Conservation (phyloP, 2,113 vertebrate genomes). For the Pimephales promelas region DNA sequence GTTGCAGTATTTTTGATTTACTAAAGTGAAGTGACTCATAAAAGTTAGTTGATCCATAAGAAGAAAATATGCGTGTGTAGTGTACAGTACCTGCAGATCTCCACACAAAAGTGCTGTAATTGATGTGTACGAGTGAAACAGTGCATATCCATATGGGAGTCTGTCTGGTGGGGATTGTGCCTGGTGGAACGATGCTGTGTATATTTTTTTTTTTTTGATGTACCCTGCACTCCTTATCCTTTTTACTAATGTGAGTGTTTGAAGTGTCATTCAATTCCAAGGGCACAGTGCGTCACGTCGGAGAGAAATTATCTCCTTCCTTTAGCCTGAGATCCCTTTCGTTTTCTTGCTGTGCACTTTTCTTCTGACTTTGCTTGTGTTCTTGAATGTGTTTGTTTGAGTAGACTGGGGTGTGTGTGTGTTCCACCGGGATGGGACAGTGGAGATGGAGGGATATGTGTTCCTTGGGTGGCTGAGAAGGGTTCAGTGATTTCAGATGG, state of each 20-base stretch:
- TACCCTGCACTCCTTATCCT: slow-evolving; percentile 66
- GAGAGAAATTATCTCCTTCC: slow-evolving; percentile 4
- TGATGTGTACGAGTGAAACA: not conserved
- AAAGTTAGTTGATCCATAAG: not conserved
- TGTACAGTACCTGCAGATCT: not conserved
- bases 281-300: slow-evolving; percentile 52
- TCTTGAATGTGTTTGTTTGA: slow-evolving; percentile 7
- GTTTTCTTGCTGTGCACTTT: not conserved
- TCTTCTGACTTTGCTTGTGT: slow-evolving; percentile 4
- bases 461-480: not conserved
- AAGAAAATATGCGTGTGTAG: not conserved
- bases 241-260: slow-evolving; percentile 67
- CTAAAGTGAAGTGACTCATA: not conserved
- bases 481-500: slow-evolving; percentile 8
- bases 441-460: not conserved
- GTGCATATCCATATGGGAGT: slow-evolving; percentile 54
- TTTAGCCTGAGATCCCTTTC: not conserved
- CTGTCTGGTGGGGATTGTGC: slow-evolving; percentile 54
- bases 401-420: slow-evolving; percentile 2
- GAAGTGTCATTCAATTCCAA: slow-evolving; percentile 67
- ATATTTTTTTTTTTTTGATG: slow-evolving; percentile 46
- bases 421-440: not conserved
- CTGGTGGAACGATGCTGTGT: not conserved
- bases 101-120: not conserved
- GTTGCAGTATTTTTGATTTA: not conserved